Evolutionary conservation across 1,140 invertebrate genomes (phyloP).

Genomic region (Diuraphis noxia): DNA sequence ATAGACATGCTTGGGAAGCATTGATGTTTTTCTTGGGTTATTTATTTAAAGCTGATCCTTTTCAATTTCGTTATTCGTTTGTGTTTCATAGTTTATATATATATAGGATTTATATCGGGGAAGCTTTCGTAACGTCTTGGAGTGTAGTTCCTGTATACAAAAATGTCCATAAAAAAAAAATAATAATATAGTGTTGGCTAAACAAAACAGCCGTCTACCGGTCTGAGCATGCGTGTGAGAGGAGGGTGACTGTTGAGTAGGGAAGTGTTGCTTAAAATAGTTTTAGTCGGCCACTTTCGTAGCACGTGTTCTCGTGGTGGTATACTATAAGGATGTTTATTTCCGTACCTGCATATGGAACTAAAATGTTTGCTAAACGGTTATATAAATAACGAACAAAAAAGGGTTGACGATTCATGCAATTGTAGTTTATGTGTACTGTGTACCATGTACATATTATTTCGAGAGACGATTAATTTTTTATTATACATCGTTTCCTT

Average conservation of each 20-base stretch:
- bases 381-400: slow-evolving; percentile 41
- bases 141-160: background rate
- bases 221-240: slow-evolving; percentile 1
- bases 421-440: slow-evolving; percentile 3
- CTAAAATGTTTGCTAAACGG: slow-evolving; percentile 43
- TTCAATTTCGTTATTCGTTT: background rate
- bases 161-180: slow-evolving; percentile 17
- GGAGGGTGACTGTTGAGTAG: background rate
- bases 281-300: background rate
- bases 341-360: slow-evolving; percentile 42
- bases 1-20: background rate
- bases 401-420: slow-evolving; percentile 41
- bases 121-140: background rate
- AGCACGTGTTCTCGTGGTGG: slow-evolving; percentile 32
- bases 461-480: slow-evolving; percentile 5
- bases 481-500: background rate
- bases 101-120: background rate
- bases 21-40: background rate
- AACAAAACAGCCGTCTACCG: slow-evolving; percentile 27
- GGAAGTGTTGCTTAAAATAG: slow-evolving; percentile 40
- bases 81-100: background rate
- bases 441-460: background rate
- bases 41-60: background rate
- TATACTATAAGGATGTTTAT: slow-evolving; percentile 41
- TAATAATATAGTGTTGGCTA: background rate